phyloP scores from a whole-genome alignment of 2,113 vertebrate genomes.

The Paramormyrops kingsleyae region DNA sequence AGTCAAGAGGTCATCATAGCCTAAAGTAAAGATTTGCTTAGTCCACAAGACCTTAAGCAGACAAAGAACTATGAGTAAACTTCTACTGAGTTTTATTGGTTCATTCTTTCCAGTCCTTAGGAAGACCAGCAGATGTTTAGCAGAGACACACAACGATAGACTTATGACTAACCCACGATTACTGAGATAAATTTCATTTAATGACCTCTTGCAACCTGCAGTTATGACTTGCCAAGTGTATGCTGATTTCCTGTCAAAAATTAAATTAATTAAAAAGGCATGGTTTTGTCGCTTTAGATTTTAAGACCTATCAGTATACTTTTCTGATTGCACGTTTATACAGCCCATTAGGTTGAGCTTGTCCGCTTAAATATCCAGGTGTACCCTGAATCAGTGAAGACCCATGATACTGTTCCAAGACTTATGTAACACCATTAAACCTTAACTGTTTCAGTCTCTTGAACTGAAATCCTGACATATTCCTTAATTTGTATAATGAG shows the following conservation, averaged over 20 bases:
- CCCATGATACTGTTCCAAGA: not conserved
- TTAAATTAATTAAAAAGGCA: not conserved
- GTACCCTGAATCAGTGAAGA: conserved; percentile 19
- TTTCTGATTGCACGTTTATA: not conserved
- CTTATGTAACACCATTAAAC: not conserved
- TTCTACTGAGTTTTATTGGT: conserved; percentile 49
- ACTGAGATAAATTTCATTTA: not conserved
- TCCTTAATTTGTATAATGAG: not conserved
- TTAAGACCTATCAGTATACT: not conserved
- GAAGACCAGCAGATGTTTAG: conserved; percentile 52
- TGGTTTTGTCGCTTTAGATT: not conserved
- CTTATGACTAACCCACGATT: not conserved
- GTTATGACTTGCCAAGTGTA: not conserved
- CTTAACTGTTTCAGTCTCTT: not conserved
- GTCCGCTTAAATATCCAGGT: not conserved
- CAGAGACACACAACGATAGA: not conserved
- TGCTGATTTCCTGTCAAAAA: not conserved
- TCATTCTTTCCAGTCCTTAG: conserved; percentile 43
- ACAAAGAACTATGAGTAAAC: conserved; percentile 60
- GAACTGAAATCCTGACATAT: not conserved
- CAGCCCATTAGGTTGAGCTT: not conserved
- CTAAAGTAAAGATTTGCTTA: conserved; percentile 60
- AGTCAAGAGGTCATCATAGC: conserved; percentile 55
- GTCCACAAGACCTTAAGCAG: conserved; percentile 50
- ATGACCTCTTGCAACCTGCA: not conserved